Percentiles rank a stretch among this genome's conserved stretches.
Conservation (phyloP, 1,140 invertebrate genomes). For the Heliothis virescens region DNA sequence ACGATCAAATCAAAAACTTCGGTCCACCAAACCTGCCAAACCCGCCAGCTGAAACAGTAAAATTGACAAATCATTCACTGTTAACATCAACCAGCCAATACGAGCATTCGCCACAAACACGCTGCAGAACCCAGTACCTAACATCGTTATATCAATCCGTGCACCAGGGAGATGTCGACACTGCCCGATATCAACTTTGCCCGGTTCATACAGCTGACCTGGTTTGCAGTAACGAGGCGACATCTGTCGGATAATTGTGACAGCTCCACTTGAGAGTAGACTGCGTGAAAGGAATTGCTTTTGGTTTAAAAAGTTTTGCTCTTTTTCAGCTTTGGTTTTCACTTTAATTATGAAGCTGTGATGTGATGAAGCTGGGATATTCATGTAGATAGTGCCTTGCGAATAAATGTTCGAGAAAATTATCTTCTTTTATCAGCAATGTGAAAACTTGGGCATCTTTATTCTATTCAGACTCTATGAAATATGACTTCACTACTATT, state of each 20-base stretch:
- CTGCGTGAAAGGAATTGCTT: conserved; percentile 12
- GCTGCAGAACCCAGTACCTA: not conserved
- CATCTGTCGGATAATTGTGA: conserved; percentile 43
- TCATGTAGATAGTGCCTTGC: too few relatives aligned
- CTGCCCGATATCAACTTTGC: conserved; percentile 9
- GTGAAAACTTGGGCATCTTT: too few relatives aligned
- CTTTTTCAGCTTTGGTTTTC: conserved; percentile 12
- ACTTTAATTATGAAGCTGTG: not conserved
- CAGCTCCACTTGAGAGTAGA: conserved; percentile 21
- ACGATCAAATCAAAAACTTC: too few relatives aligned
- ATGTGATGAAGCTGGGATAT: not conserved
- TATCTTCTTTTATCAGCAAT: too few relatives aligned
- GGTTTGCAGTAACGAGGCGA: conserved; percentile 32
- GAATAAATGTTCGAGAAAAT: too few relatives aligned
- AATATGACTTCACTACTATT: too few relatives aligned
- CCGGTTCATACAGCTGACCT: conserved; percentile 16
- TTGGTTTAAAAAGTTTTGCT: conserved; percentile 18
- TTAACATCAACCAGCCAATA: conserved; percentile 3
- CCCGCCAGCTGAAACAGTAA: not conserved
- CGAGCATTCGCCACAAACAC: not conserved
- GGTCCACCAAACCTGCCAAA: not conserved
- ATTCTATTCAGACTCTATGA: too few relatives aligned
- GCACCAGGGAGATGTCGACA: conserved; percentile 26
- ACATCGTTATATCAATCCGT: conserved; percentile 29
- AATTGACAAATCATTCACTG: not conserved